Percentiles rank a stretch among this genome's conserved stretches.
Evolutionary conservation across 2,888 invertebrate genomes (phyloP).

Genomic region (Sinodicranocentrus sp.): DNA sequence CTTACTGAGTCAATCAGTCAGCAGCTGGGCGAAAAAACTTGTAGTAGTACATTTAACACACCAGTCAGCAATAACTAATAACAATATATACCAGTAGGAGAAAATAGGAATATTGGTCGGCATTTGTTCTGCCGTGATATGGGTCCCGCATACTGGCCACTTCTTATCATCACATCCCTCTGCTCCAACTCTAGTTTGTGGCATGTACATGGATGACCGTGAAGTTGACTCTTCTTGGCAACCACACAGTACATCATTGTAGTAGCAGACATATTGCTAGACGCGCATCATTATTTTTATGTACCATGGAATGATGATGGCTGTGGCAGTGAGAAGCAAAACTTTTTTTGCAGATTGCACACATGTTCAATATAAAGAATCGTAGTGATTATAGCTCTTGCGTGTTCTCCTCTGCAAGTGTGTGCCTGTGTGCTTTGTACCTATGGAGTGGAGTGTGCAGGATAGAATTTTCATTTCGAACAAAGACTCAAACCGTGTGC

Average conservation of each 20-base stretch:
- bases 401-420: not conserved
- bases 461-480: no score
- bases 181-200: not conserved
- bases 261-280: slow-evolving; percentile 36
- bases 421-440: not conserved
- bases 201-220: slow-evolving; percentile 28
- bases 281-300: slow-evolving; percentile 40
- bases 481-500: no score
- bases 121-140: not conserved
- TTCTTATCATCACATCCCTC: not conserved
- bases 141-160: not conserved
- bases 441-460: no score
- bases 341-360: slow-evolving; percentile 23
- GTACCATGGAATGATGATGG: slow-evolving; percentile 20
- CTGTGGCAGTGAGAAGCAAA: slow-evolving; percentile 9
- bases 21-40: slow-evolving; percentile 5
- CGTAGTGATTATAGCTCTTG: no score
- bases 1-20: slow-evolving; percentile 27
- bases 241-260: not conserved
- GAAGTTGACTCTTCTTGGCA: slow-evolving; percentile 53
- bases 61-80: not conserved
- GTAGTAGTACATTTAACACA: not conserved
- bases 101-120: slow-evolving; percentile 5
- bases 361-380: slow-evolving; percentile 25
- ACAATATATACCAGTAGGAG: slow-evolving; percentile 10